phyloP scores from a whole-genome alignment of 2,888 invertebrate species.

The Eudasyphora cyanicolor region DNA sequence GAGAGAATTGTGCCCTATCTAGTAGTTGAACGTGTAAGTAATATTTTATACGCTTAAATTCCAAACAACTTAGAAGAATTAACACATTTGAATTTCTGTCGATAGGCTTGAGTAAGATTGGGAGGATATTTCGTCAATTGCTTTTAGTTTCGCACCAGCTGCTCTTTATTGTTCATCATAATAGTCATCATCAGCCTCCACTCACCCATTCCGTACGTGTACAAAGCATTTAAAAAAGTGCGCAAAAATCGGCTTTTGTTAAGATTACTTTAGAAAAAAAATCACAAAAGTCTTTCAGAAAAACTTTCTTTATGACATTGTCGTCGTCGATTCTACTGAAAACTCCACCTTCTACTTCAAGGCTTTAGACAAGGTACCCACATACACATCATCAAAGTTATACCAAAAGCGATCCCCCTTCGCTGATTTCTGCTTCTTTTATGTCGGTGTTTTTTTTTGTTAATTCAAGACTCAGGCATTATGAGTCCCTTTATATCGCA shows the following conservation, averaged over 20 bases:
- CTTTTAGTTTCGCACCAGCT: slow-evolving; percentile 64
- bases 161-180: slow-evolving; percentile 54
- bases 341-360: slow-evolving; percentile 38
- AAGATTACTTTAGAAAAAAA: slow-evolving; percentile 15
- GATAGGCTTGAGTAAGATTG: not conserved
- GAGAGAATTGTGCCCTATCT: too few species aligned
- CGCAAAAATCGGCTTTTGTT: slow-evolving; percentile 60
- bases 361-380: not conserved
- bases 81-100: slow-evolving; percentile 23
- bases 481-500: slow-evolving; percentile 65
- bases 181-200: not conserved
- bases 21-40: not conserved
- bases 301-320: slow-evolving; percentile 34
- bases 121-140: slow-evolving; percentile 47
- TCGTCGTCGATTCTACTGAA: slow-evolving; percentile 26
- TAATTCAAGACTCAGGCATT: slow-evolving; percentile 62
- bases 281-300: slow-evolving; percentile 27
- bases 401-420: slow-evolving; percentile 32
- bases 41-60: not conserved
- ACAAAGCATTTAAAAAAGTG: slow-evolving; percentile 55
- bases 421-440: not conserved
- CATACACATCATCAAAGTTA: slow-evolving; percentile 55
- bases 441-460: slow-evolving; percentile 41
- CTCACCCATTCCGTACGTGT: not conserved
- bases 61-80: too few species aligned